Percentiles rank a stretch among this genome's conserved stretches.
Conservation (phyloP, 2,113 vertebrate species). For the Tupaia tana region DNA sequence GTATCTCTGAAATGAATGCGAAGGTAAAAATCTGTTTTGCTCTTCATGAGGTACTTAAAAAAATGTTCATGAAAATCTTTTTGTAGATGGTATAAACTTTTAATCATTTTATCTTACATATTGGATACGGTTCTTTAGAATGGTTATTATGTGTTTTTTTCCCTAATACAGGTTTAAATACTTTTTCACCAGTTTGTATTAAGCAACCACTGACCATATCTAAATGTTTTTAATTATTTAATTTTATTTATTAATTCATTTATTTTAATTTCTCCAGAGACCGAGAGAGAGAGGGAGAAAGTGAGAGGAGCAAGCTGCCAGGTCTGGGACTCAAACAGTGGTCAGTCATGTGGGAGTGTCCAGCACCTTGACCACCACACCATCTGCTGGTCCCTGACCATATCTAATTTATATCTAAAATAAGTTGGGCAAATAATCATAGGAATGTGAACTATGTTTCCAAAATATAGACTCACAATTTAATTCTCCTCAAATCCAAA, state of each 20-base stretch:
- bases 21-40: constrained; percentile 36
- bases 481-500: background rate
- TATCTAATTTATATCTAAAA: constrained; percentile 43
- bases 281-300: too few species aligned
- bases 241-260: too few species aligned
- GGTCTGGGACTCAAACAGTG: too few species aligned
- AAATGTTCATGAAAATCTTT: constrained; percentile 59
- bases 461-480: background rate
- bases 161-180: constrained; percentile 9
- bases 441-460: constrained; percentile 46
- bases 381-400: background rate
- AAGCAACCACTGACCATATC: background rate
- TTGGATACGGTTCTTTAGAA: constrained; percentile 33
- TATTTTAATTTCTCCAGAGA: too few species aligned
- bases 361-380: too few species aligned
- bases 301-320: too few species aligned
- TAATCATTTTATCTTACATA: constrained; percentile 37
- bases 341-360: too few species aligned
- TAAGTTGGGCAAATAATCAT: constrained; percentile 47
- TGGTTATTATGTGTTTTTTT: constrained; percentile 5
- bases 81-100: background rate
- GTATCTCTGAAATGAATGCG: constrained; percentile 26
- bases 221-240: background rate
- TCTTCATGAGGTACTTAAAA: constrained; percentile 3
- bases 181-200: constrained; percentile 37